Base-by-base conservation (phyloP, 2,797 vertebrate genomes). In the Microcaecilia unicolor region DNA sequence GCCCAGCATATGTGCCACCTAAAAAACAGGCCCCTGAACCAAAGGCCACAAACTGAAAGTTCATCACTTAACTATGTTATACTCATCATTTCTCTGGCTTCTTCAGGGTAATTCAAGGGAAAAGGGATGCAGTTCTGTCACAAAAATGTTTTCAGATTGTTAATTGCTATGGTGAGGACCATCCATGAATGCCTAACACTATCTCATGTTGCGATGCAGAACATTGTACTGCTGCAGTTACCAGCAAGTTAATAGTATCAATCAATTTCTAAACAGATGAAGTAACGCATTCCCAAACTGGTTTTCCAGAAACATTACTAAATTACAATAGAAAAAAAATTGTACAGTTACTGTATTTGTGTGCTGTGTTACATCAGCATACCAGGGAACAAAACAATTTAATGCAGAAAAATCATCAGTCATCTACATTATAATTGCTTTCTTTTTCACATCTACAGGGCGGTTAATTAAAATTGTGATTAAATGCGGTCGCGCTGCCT, bases 381-480 rank as follows among this genome's bases (percentile, higher is more conserved):
- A 91, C 93, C 88, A 86, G 87, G 87, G 88, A 94, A 97, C 93
- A 98, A 97, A 97, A 97, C 91, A 94, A 92, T 96, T 96, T 93
- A 91, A 93, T 94, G 90, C 87, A 89, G 86, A 89, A 93, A 93
- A 94, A 97, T 90, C 91, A 92, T 93, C 92, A 92, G 94, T 96
- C 91, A 97, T 98, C 93, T 92, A 89, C 89, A 94, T 95, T 95
- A 96, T 97, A 96, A 98, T 98, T 96, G 91, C 92, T 90, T n/a
- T 96, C 90, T 92, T 92, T 93, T 92, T 90, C 91, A 93, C 92
- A 92, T 96, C 92, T 95, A 97, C 91, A 85, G 89, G 88, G 88
- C 83, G 90, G 90, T 95, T 97, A 97, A 98, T 98, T 98, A 98
- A 95, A 97, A 95, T 93, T 92, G 89, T 97, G 93, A 97, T 98